Base-by-base conservation (phyloP, 2,797 vertebrate species). In the Aeoliscus strigatus region DNA sequence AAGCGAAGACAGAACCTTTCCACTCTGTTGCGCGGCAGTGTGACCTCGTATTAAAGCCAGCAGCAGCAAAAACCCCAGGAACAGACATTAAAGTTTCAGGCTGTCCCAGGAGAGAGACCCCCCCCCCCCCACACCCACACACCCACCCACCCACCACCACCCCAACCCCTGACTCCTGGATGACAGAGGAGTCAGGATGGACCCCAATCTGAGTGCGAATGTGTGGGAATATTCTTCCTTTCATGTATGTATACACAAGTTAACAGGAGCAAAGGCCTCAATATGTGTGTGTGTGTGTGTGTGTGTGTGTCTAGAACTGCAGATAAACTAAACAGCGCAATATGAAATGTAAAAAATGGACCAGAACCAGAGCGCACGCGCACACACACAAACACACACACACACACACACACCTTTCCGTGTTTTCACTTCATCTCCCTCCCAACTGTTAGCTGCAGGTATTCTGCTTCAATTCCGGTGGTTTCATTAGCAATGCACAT, bases 401-500 rank as follows among this genome's bases (percentile, higher is more conserved):
- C n/a, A n/a, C 27, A 52, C 39, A 55, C 56, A 51, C 53, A 39
- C 58, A 68, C 52, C 4, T 59, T 70, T 60, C 47, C 39, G 16
- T 21, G 8, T 75, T 60, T 23, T 46, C 35, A 51, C 51, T 39
- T 21, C 24, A 33, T 45, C 31, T 38, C 36, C 56, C 43, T 48
- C 33, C 3, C 46, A 46, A 48, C 53, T 68, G 63, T 56, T 51
- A 66, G 50, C 66, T 70, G 66, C 53, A 66, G 87, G 83, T 87
- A 90, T 87, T 92, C 84, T 89, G 84, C 86, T 88, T 87, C 86
- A 85, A 82, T 86, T 90, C 86, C 80, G 84, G 86, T 86, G 80
- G 88, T 86, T 91, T 92, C 86, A 91, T 92, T 91, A 90, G 81
- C 83, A 88, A 91, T 90, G 89, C 88, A 89, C 90, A 91, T 91